phyloP scores from a whole-genome alignment of 2,888 invertebrate species.

The Agonopterix alstromeriana region DNA sequence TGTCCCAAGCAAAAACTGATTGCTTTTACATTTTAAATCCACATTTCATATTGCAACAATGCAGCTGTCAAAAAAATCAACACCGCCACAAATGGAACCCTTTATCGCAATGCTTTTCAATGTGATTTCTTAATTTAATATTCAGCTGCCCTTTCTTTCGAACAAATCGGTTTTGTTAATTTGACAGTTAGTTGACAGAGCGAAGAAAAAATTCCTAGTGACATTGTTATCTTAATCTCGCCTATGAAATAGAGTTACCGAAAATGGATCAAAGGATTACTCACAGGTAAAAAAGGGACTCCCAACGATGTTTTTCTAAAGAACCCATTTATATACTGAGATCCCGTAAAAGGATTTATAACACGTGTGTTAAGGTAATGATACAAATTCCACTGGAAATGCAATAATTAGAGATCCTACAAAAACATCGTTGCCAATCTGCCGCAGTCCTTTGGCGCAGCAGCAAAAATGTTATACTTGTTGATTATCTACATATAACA shows the following conservation, averaged over 20 bases:
- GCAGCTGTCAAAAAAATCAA: slow-evolving; percentile 56
- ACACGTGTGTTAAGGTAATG: too few relatives aligned
- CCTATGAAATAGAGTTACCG: slow-evolving; percentile 23
- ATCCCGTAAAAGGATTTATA: too few relatives aligned
- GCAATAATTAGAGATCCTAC: too few relatives aligned
- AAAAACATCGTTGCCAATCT: too few relatives aligned
- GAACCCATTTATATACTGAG: neutral
- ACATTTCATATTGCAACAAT: slow-evolving; percentile 39
- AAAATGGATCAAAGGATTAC: slow-evolving; percentile 50
- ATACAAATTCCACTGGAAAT: too few relatives aligned
- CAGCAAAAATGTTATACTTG: too few relatives aligned
- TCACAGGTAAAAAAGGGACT: slow-evolving; percentile 40
- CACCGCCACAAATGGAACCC: slow-evolving; percentile 43
- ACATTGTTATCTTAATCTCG: slow-evolving; percentile 47
- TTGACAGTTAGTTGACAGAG: slow-evolving; percentile 63
- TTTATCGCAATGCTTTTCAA: slow-evolving; percentile 31
- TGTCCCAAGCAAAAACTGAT: slow-evolving; percentile 23
- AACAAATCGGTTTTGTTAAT: slow-evolving; percentile 54
- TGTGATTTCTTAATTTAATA: slow-evolving; percentile 48
- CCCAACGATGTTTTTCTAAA: slow-evolving; percentile 29
- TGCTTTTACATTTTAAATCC: slow-evolving; percentile 37
- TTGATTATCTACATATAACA: too few relatives aligned
- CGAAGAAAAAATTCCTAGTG: slow-evolving; percentile 27
- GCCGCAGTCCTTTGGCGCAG: too few relatives aligned
- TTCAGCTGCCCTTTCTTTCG: slow-evolving; percentile 51